Evolutionary conservation across 1,140 invertebrate genomes (phyloP).

Genomic region (Halesus radiatus): DNA sequence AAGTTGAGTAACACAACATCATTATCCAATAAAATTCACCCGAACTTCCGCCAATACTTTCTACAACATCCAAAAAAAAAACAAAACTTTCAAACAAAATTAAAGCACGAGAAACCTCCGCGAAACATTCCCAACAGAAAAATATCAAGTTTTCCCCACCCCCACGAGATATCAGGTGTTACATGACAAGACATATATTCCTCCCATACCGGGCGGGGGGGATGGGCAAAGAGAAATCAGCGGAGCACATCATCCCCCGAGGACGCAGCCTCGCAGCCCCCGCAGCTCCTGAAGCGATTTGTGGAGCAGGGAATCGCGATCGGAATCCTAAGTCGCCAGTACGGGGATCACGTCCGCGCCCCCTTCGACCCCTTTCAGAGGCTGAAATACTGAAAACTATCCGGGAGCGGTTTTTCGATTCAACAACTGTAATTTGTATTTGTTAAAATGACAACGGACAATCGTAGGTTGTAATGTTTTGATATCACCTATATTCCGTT

Average conservation of each 20-base stretch:
- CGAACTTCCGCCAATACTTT: too few relatives aligned
- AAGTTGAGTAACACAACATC: too few relatives aligned
- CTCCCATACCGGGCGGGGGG: conserved; percentile 7
- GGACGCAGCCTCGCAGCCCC: conserved; percentile 40
- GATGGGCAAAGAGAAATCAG: conserved; percentile 46
- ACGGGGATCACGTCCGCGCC: conserved; percentile 47
- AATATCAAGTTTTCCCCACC: too few relatives aligned
- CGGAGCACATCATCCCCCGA: conserved; percentile 53
- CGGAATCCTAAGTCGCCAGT: conserved; percentile 47
- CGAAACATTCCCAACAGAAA: too few relatives aligned
- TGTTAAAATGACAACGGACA: not conserved
- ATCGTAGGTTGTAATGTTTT: too few relatives aligned
- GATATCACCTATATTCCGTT: too few relatives aligned
- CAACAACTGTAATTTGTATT: conserved; percentile 10
- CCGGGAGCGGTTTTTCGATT: conserved; percentile 16
- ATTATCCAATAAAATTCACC: too few relatives aligned
- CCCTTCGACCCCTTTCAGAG: conserved; percentile 19
- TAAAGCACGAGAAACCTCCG: too few relatives aligned
- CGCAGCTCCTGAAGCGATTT: conserved; percentile 54
- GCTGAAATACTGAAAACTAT: not conserved
- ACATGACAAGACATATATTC: conserved; percentile 33
- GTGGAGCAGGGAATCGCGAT: conserved; percentile 47
- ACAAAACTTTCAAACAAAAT: too few relatives aligned
- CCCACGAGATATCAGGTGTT: conserved; percentile 9
- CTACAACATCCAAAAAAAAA: too few relatives aligned